Evolutionary conservation across 2,113 vertebrate species (phyloP).

Genomic region (Axis porcinus): DNA sequence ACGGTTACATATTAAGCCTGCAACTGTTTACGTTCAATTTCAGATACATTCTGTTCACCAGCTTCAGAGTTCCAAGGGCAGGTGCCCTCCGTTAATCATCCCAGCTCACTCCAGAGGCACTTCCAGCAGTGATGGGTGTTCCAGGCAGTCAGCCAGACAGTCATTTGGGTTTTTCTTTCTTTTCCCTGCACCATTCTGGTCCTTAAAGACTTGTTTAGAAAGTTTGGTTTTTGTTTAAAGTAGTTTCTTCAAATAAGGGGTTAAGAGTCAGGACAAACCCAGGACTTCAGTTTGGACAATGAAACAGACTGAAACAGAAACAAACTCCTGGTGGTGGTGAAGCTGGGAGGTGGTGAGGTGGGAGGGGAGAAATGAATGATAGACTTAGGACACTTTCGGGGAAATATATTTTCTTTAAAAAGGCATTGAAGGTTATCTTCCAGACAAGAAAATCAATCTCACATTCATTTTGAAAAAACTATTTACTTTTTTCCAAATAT

Average conservation of each 20-base stretch:
- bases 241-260: constrained; percentile 52
- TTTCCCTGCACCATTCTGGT: constrained; percentile 45
- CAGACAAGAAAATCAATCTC: constrained; percentile 42
- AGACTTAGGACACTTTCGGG: background rate
- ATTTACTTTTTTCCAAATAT: constrained; percentile 69
- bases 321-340: background rate
- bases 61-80: constrained; percentile 57
- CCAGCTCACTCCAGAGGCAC: constrained; percentile 64
- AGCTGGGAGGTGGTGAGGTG: background rate
- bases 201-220: constrained; percentile 58
- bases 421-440: background rate
- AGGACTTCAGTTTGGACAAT: constrained; percentile 29
- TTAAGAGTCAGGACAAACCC: constrained; percentile 32
- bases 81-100: constrained; percentile 72
- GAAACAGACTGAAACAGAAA: background rate
- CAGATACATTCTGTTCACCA: constrained; percentile 66
- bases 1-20: constrained; percentile 69
- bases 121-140: constrained; percentile 60
- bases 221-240: constrained; percentile 56
- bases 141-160: constrained; percentile 41
- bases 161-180: background rate
- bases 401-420: background rate
- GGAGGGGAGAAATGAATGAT: background rate
- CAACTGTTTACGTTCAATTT: constrained; percentile 70
- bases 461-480: constrained; percentile 40